These are phyloP conservation scores for Acestrorhynchus altus DNA, from an alignment of 2,797 vertebrate genomes.

Conservation along the genomic window DNA sequence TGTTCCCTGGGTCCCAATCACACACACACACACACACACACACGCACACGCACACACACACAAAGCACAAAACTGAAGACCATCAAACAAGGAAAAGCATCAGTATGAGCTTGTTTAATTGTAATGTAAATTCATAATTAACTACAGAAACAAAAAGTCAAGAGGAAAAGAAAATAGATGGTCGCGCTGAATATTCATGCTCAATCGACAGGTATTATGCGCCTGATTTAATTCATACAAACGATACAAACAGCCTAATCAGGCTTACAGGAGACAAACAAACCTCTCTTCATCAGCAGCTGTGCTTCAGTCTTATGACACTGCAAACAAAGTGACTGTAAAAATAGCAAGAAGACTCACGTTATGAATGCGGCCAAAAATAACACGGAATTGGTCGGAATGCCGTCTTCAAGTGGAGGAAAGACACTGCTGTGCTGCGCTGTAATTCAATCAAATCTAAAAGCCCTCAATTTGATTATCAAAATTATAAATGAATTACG, in stretches of 20 bases:
- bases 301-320: conserved; percentile 20
- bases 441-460: conserved; percentile 41
- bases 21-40: no score
- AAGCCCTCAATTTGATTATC: conserved; percentile 42
- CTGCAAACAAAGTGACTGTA: background rate
- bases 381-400: background rate
- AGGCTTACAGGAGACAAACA: conserved; percentile 35
- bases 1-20: background rate
- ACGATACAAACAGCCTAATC: conserved; percentile 48
- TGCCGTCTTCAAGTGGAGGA: background rate
- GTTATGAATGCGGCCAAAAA: conserved; percentile 18
- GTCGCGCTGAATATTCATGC: conserved; percentile 32
- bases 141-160: conserved; percentile 23
- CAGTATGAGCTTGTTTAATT: background rate
- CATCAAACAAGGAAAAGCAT: conserved; percentile 1
- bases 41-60: background rate
- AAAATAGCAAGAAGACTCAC: conserved; percentile 19
- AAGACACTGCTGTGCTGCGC: background rate
- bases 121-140: conserved; percentile 36
- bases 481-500: conserved; percentile 50
- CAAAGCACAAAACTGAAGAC: background rate
- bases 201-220: conserved; percentile 32
- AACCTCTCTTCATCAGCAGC: conserved; percentile 16
- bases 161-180: conserved; percentile 37
- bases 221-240: conserved; percentile 47